A percentile compares a stretch with the other conserved stretches of the same genome.
These are phyloP conservation scores for Caenorhabditis uteleia DNA, from an alignment of 2,888 invertebrate species.

Conservation along the genomic window DNA sequence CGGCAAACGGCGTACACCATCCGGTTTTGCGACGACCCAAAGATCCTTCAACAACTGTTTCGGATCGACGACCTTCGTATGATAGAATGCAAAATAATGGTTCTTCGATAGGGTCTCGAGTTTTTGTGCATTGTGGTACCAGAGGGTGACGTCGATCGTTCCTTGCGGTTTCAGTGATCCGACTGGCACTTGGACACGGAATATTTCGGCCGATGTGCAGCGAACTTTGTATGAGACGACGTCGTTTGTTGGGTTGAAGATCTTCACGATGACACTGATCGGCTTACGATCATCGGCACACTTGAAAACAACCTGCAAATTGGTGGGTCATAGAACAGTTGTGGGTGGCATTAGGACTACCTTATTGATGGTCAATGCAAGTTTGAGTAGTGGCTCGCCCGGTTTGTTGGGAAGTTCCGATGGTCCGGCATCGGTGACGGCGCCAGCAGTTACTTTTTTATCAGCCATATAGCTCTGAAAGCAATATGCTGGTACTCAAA, in stretches of 20 bases:
- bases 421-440: too few relatives aligned
- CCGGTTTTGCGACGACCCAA: slow-evolving; percentile 21
- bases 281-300: slow-evolving; percentile 22
- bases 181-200: slow-evolving; percentile 33
- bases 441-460: too few relatives aligned
- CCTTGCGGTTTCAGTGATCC: slow-evolving; percentile 22
- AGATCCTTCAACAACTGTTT: slow-evolving; percentile 15
- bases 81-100: slow-evolving; percentile 37
- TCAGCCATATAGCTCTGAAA: too few relatives aligned
- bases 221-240: slow-evolving; percentile 17
- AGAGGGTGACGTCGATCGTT: slow-evolving; percentile 9
- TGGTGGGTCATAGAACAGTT: too few relatives aligned
- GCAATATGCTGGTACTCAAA: too few relatives aligned
- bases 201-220: slow-evolving; percentile 36
- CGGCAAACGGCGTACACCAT: slow-evolving; percentile 31
- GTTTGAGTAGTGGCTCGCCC: too few relatives aligned
- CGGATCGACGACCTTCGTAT: slow-evolving; percentile 16
- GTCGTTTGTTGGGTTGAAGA: slow-evolving; percentile 14
- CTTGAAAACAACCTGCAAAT: slow-evolving; percentile 29
- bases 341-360: too few relatives aligned
- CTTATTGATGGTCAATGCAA: too few relatives aligned
- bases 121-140: slow-evolving; percentile 28
- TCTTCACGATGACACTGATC: slow-evolving; percentile 8
- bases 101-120: slow-evolving; percentile 4
- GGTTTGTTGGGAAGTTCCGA: too few relatives aligned